phyloP scores from a whole-genome alignment of 2,888 invertebrate genomes.

The Miltochrista miniata region DNA sequence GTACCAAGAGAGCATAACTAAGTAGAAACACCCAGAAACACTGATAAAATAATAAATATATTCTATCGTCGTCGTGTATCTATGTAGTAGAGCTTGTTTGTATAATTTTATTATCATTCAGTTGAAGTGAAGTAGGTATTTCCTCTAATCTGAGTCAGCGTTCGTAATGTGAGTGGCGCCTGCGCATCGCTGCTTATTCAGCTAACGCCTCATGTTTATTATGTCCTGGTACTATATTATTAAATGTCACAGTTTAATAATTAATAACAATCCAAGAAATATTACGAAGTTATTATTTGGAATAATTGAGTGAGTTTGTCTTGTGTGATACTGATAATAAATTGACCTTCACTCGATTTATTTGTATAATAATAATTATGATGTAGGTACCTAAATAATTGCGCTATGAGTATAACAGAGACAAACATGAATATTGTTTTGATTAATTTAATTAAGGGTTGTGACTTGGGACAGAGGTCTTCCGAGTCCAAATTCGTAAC shows the following conservation, averaged over 20 bases:
- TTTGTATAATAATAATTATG: no score
- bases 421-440: no score
- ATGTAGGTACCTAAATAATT: no score
- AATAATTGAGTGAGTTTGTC: background rate
- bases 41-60: no score
- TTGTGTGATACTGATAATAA: no score
- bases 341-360: no score
- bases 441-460: no score
- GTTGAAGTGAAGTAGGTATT: constrained; percentile 20
- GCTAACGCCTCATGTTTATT: constrained; percentile 46
- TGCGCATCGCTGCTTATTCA: constrained; percentile 35
- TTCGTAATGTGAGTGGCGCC: constrained; percentile 55
- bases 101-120: no score
- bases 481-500: no score
- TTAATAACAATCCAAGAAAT: constrained; percentile 16
- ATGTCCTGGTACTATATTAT: constrained; percentile 52
- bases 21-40: constrained; percentile 26
- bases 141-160: constrained; percentile 61
- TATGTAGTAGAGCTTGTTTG: background rate
- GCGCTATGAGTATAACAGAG: no score
- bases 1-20: constrained; percentile 57
- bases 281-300: background rate
- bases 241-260: constrained; percentile 35
- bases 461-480: no score
- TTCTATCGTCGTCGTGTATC: no score